Base-by-base conservation (phyloP, 2,113 vertebrate genomes). In the Pogonocichla stellata region DNA sequence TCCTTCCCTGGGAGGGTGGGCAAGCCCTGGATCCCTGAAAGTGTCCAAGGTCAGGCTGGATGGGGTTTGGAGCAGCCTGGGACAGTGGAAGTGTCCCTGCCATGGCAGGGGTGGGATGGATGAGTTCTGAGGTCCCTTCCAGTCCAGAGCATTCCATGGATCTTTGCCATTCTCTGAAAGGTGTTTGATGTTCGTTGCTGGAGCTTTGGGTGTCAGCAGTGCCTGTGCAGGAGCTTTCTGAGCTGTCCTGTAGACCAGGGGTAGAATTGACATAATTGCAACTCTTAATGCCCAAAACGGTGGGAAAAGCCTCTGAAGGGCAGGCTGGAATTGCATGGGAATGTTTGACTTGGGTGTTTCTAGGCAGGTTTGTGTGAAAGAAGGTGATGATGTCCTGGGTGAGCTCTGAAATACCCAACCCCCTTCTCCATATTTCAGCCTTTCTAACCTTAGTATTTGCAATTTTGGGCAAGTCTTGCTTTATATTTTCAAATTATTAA, bases 231-330 rank as follows among this genome's bases (percentile, higher is more conserved):
- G 31, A 31, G 5, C 60, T 90, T 24, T 18, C n/a, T 47, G 54
- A 42, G 40, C 72, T 53, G 29, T 24, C 16, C 10, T 38, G 0
- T 5, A 1, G 16, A 3, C 16, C 1, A 2, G 14, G 50, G 54
- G 29, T 26, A 13, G 56, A 19, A 14, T 0, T 54, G 29, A 15
- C 3, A 2, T 5, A 0, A 3, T 3, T 10, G 5, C 14, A 5
- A 16, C 14, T 3, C 12, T 24, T 33, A 7, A 6, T n/a, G 54
- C 26, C 26, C 33, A 8, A 7, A 7, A 19, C 0, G 0, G 5
- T 29, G 20, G 11, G 31, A 6, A 50, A 26, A 42, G 6, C 29
- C 7, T 69, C 61, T 19, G 33, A 47, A 79, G 29, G 16, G 48
- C 38, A 36, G 42, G 2, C 20, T 47, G 64, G 18, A 40, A 38